Evolutionary conservation across 2,113 vertebrate species (phyloP).

Genomic region (Notiomystis cincta): DNA sequence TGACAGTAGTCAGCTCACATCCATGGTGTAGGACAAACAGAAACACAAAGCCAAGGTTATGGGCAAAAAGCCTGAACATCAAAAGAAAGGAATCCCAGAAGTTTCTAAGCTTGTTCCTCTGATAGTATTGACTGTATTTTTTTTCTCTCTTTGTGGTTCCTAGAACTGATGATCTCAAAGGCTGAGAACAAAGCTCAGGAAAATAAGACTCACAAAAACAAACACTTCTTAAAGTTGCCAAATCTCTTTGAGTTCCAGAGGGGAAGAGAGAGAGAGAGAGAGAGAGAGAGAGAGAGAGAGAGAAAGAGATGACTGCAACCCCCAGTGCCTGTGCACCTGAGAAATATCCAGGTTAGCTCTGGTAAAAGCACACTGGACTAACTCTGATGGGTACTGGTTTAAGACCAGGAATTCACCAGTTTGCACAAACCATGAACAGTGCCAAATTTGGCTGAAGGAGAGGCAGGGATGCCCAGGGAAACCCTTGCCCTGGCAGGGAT

Average conservation of each 20-base stretch:
- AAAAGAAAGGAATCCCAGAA: slow-evolving; percentile 39
- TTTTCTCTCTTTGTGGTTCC: neutral
- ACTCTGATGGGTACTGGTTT: accelerated
- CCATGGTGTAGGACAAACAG: neutral
- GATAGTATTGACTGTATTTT: neutral
- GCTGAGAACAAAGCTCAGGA: slow-evolving; percentile 19
- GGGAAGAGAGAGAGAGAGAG: neutral
- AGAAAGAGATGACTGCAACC: neutral
- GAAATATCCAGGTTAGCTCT: neutral
- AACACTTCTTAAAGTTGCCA: slow-evolving; percentile 7
- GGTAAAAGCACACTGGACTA: neutral
- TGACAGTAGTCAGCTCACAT: neutral
- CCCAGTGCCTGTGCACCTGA: neutral
- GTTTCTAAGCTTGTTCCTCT: slow-evolving; percentile 22
- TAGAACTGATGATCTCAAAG: slow-evolving; percentile 21
- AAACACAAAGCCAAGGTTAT: neutral
- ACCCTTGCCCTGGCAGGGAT: neutral
- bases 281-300: neutral
- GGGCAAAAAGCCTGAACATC: neutral
- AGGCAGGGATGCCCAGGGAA: neutral
- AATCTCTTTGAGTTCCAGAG: neutral
- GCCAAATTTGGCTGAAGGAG: neutral
- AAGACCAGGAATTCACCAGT: neutral
- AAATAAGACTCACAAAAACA: slow-evolving; percentile 14
- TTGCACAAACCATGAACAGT: neutral